Evolutionary conservation across 2,113 vertebrate genomes (phyloP).

Genomic region (Menura novaehollandiae): DNA sequence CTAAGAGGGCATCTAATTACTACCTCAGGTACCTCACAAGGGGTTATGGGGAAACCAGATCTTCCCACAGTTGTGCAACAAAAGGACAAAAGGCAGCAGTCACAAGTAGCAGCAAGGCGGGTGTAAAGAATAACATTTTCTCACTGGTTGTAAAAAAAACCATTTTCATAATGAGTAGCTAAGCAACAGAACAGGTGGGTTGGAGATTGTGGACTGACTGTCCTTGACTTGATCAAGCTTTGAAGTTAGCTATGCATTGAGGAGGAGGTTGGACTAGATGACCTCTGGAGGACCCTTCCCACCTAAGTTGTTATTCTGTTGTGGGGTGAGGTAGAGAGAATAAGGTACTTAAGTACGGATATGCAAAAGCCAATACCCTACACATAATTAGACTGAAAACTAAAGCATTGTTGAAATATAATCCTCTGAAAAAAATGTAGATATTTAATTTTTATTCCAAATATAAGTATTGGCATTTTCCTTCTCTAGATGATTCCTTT

Average conservation of each 20-base stretch:
- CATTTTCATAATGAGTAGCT: not conserved
- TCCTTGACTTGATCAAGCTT: not conserved
- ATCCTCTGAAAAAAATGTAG: not conserved
- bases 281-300: not conserved
- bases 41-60: not conserved
- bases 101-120: not conserved
- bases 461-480: not conserved
- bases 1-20: not conserved
- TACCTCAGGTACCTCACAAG: not conserved
- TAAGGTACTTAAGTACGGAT: not conserved
- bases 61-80: not conserved
- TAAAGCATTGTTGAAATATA: not conserved
- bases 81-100: not conserved
- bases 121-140: not conserved
- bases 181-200: not conserved
- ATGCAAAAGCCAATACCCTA: not conserved
- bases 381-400: not conserved
- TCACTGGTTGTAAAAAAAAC: not conserved
- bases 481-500: not conserved
- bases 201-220: not conserved
- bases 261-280: not conserved
- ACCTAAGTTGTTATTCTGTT: not conserved
- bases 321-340: not conserved
- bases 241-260: not conserved
- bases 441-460: not conserved